Evolutionary conservation across 2,113 vertebrate species (phyloP), one percentile per base, ranked within the genome.

Genomic region (Amblyopsis rosae): DNA sequence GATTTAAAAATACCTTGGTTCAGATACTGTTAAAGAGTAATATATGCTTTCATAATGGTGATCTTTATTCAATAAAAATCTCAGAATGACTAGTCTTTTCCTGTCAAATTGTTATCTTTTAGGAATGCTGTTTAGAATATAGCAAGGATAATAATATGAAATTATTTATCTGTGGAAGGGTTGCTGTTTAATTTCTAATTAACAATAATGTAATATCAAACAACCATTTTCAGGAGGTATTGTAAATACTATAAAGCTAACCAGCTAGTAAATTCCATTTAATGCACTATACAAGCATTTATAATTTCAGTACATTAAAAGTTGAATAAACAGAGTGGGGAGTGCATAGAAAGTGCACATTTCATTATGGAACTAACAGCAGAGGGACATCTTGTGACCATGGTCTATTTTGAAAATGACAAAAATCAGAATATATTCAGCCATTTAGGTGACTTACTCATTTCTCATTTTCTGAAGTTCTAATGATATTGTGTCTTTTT

Each of bases 1-100:
- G 33, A 15, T 26, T 45, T 64, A 55, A 65, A 59, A 15, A 32
- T 69, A 69, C 13, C 49, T 62, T 50, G 56, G 66, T 67, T 47
- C 54, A 75, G 48, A 71, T 68, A 41, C 35, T 32, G 9, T 19
- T 7, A 67, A 10, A 75, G 77, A 63, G 79, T 73, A 66, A 6
- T 62, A 54, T 73, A 61, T 26, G 6, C n/a, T 47, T 47, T 70
- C 77, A n/a, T 17, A 62, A 59, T 0, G 56, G 61, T 65, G 46
- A n/a, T 19, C 67, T 74, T 59, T 17, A 69, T 79, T 76, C 45
- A 87, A 91, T 89, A 82, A 84, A 89, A 70, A 49, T 47, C 12
- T 8, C 64, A 13, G 17, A 35, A 12, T 50, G 41, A 65, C 67
- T 68, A 10, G 17, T 54, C 10, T 64, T 75, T 53, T 7, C 0